Evolutionary conservation across 2,888 invertebrate genomes (phyloP).

Genomic region (Drosophila picticornis): DNA sequence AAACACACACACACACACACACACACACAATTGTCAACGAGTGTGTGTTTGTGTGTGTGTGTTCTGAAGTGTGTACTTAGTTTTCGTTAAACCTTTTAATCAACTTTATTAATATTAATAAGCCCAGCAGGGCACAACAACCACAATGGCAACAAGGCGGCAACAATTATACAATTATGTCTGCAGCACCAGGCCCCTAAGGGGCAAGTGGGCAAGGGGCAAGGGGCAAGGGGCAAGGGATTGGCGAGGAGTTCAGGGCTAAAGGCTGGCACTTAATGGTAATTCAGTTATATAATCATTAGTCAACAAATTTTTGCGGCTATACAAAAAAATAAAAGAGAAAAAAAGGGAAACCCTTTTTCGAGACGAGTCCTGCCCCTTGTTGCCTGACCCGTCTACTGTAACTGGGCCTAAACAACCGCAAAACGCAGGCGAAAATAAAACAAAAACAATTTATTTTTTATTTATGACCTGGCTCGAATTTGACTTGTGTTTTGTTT

Average conservation of each 20-base stretch:
- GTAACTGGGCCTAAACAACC: conserved; percentile 31
- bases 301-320: conserved; percentile 55
- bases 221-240: conserved; percentile 14
- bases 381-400: not conserved
- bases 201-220: conserved; percentile 10
- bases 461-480: conserved; percentile 59
- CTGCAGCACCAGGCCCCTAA: conserved; percentile 12
- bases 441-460: conserved; percentile 38
- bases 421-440: conserved; percentile 23
- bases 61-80: conserved; percentile 50
- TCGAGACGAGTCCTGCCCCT: not conserved
- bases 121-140: conserved; percentile 32
- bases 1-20: conserved; percentile 18
- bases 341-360: conserved; percentile 32
- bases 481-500: conserved; percentile 13
- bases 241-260: not conserved
- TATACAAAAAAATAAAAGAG: not conserved
- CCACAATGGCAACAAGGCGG: conserved; percentile 50
- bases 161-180: conserved; percentile 58
- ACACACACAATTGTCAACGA: conserved; percentile 29
- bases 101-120: conserved; percentile 79
- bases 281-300: conserved; percentile 81
- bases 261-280: conserved; percentile 60
- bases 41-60: conserved; percentile 15
- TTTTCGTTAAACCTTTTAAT: conserved; percentile 75